phyloP scores from a whole-genome alignment of 2,888 invertebrate genomes.

The Bombyx huttoni region DNA sequence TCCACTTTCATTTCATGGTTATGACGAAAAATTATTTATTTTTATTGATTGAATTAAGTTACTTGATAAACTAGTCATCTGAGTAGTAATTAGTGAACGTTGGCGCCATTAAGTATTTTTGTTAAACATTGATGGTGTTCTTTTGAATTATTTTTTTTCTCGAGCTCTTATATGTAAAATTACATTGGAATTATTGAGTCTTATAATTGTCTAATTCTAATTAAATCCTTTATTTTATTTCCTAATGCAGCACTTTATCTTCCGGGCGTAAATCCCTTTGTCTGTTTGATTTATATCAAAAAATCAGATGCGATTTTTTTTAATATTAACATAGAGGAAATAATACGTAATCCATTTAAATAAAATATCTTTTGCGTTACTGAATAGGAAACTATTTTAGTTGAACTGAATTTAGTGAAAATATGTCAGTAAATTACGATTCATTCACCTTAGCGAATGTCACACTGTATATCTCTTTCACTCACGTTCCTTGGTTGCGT shows the following conservation, averaged over 20 bases:
- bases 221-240: too few relatives aligned
- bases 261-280: too few relatives aligned
- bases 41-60: background rate
- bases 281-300: too few relatives aligned
- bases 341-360: background rate
- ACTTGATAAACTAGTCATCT: conserved; percentile 1
- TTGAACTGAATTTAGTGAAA: conserved; percentile 17
- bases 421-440: conserved; percentile 31
- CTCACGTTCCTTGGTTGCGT: conserved; percentile 18
- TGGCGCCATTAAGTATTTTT: conserved; percentile 5
- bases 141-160: too few relatives aligned
- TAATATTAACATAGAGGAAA: too few relatives aligned
- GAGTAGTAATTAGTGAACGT: conserved; percentile 2
- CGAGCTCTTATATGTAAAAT: too few relatives aligned
- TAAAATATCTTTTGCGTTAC: background rate
- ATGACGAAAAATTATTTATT: background rate
- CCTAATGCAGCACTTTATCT: too few relatives aligned
- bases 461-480: conserved; percentile 29
- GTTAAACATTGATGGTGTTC: too few relatives aligned
- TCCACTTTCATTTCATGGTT: background rate
- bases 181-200: too few relatives aligned
- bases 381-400: conserved; percentile 6
- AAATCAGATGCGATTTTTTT: too few relatives aligned
- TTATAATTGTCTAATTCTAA: too few relatives aligned
- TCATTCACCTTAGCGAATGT: conserved; percentile 41